Evolutionary conservation across 2,888 invertebrate genomes (phyloP).

Genomic region (Chaetogeoica ovagalla): DNA sequence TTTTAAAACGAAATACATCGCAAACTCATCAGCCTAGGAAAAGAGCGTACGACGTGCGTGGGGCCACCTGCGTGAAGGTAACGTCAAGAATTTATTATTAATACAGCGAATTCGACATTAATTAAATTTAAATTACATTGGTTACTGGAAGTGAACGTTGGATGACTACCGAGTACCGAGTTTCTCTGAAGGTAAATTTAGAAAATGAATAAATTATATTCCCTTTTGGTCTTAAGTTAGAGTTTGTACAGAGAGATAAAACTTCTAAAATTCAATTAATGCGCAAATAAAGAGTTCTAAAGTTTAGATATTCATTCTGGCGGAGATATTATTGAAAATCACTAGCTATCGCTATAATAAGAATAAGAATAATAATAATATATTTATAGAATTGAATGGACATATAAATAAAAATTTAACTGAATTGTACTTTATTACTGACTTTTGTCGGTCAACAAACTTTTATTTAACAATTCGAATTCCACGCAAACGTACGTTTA

Average conservation of each 20-base stretch:
- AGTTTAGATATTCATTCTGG: conserved; percentile 8
- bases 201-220: conserved; percentile 38
- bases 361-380: background rate
- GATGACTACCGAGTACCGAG: background rate
- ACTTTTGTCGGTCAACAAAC: too few relatives aligned
- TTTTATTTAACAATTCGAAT: too few relatives aligned
- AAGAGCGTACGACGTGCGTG: background rate
- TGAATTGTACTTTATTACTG: too few relatives aligned
- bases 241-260: conserved; percentile 23
- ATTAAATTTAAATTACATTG: conserved; percentile 29
- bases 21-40: background rate
- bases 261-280: conserved; percentile 35
- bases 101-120: conserved; percentile 18
- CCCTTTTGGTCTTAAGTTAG: conserved; percentile 3
- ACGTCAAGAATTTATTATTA: conserved; percentile 21
- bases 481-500: too few relatives aligned
- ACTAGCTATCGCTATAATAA: too few relatives aligned
- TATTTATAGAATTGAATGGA: background rate
- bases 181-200: conserved; percentile 30
- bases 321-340: background rate
- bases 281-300: conserved; percentile 8
- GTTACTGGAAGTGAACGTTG: background rate
- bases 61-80: background rate
- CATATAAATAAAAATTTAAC: background rate
- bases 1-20: conserved; percentile 4